phyloP scores from a whole-genome alignment of 2,113 vertebrate species.

The Xiphophorus couchianus region DNA sequence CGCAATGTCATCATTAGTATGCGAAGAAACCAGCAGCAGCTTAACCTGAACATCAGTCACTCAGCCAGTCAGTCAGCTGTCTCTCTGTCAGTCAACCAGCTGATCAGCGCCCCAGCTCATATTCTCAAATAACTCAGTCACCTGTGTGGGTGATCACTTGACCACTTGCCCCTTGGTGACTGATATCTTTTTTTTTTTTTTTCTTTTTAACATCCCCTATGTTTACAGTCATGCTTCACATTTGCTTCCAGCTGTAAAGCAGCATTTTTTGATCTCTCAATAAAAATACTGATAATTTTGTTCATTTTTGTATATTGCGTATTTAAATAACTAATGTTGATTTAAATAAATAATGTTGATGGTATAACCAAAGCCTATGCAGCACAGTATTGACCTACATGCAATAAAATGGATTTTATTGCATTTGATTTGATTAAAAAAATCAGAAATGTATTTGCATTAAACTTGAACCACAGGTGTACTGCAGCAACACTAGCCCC shows the following conservation, averaged over 20 bases:
- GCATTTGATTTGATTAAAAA: no score
- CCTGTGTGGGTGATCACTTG: slow-evolving; percentile 2
- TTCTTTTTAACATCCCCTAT: background rate
- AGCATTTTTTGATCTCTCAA: background rate
- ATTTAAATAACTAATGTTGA: no score
- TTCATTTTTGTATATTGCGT: slow-evolving; percentile 2
- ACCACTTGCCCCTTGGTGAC: background rate
- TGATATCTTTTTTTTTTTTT: background rate
- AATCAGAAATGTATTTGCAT: background rate
- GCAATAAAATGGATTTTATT: no score
- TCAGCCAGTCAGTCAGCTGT: slow-evolving; percentile 53
- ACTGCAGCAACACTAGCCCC: background rate
- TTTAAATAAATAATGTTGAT: no score
- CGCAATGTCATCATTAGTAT: slow-evolving; percentile 60
- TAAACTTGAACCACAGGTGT: background rate
- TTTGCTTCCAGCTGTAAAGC: background rate
- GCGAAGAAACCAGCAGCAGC: slow-evolving; percentile 36
- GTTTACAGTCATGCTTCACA: background rate
- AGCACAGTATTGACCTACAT: background rate
- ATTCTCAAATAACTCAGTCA: slow-evolving; percentile 26
- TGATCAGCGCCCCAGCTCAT: slow-evolving; percentile 23
- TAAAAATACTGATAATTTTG: background rate
- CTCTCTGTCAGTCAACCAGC: slow-evolving; percentile 43
- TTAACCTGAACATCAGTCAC: slow-evolving; percentile 52
- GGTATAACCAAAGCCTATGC: slow-evolving; percentile 3